Base-by-base conservation (phyloP, 2,888 invertebrate species). In the Pyrgus malvae region DNA sequence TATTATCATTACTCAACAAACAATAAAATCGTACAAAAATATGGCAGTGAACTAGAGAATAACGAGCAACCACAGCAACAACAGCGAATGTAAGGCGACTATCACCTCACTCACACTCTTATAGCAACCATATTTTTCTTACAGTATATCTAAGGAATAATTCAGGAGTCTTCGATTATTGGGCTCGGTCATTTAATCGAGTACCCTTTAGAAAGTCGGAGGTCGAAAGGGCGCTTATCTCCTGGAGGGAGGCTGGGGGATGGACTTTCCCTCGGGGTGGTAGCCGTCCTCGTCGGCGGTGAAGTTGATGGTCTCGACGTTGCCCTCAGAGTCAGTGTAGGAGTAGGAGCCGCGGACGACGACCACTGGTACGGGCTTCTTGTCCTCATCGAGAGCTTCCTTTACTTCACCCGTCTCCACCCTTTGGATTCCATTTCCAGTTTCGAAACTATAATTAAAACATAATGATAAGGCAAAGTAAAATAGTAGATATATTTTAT, bases 231-330 rank as follows among this genome's bases (percentile, higher is more conserved):
- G 2, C 9, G 58, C 53, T 72, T 73, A 76, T 68, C 63, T 68
- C 50, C 68, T 63, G 59, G 62, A 50, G 83, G 46, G 88, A 38
- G 85, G 75, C 41, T 92, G 91, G 46, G 94, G 94, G 67, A 94
- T 74, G 74, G 93, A 92, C 0, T 86, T 85, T 38, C 93, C 93
- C 41, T 91, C 89, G 1, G 93, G 90, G 60, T 91, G 91, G 90
- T 83, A 94, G 58, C 94, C 94, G 61, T 76, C 91, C 76, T 93
- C 93, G 63, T 94, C 93, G 42, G 93, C 93, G 56, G 69, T 72
- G 80, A 93, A 93, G 45, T 70, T 87, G 62, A 93, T 60, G 21
- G 73, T 69, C 61, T 91, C 90, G 2, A 78, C 74, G 8, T 86
- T 85, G 59, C 93, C 93, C 1, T 93, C 92, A 0, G 82, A 74